A percentile compares a stretch with the other conserved stretches of the same genome.
Evolutionary conservation across 2,888 invertebrate species (phyloP).

Genomic region (Caenorhabditis becei): DNA sequence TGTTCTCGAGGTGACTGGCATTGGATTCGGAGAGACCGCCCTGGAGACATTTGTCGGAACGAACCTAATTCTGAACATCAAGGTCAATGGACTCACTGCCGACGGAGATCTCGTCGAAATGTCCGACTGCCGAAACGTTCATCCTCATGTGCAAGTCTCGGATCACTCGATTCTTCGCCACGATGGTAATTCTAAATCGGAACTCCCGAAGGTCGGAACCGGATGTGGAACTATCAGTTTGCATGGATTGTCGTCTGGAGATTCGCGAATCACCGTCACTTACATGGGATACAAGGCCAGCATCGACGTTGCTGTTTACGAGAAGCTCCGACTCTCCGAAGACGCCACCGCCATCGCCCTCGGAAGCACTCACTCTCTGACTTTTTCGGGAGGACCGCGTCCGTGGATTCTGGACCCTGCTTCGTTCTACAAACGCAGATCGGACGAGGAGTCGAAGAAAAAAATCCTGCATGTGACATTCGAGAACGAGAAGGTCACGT

Average conservation of each 20-base stretch:
- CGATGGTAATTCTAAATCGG: constrained; percentile 21
- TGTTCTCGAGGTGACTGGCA: constrained; percentile 68
- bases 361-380: constrained; percentile 56
- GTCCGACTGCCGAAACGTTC: constrained; percentile 71
- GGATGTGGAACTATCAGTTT: constrained; percentile 75
- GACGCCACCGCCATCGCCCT: constrained; percentile 68
- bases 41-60: constrained; percentile 74
- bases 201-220: constrained; percentile 65
- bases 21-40: constrained; percentile 73
- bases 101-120: constrained; percentile 65
- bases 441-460: not conserved
- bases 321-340: constrained; percentile 57
- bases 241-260: constrained; percentile 65
- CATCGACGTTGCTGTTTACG: constrained; percentile 71
- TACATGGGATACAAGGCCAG: constrained; percentile 58
- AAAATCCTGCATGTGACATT: constrained; percentile 22
- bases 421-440: constrained; percentile 61
- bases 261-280: constrained; percentile 62
- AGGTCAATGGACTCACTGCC: constrained; percentile 58
- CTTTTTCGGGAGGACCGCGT: constrained; percentile 73
- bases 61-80: constrained; percentile 70
- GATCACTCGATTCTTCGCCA: constrained; percentile 63
- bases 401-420: constrained; percentile 75
- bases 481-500: constrained; percentile 44
- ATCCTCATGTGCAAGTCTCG: constrained; percentile 55